A percentile compares a stretch with the other conserved stretches of the same genome.
These are phyloP conservation scores for Caenorhabditis sp. DNA, from an alignment of 2,888 invertebrate species.

Conservation along the genomic window DNA sequence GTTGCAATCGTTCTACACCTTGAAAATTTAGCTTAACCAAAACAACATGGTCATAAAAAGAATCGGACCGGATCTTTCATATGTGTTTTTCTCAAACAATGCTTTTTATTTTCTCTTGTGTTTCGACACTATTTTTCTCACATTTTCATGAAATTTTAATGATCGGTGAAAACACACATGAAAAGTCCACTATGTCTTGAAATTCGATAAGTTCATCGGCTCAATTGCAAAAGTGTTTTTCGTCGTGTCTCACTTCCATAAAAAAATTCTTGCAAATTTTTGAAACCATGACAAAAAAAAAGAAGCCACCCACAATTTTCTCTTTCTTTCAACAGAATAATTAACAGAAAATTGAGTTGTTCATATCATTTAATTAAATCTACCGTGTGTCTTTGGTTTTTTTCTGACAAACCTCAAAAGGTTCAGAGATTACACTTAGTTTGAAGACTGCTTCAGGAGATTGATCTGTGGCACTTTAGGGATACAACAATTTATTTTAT, in stretches of 20 bases:
- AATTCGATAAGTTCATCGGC: conserved; percentile 2
- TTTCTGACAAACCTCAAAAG: neutral
- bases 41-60: too few relatives aligned
- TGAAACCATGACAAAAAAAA: too few relatives aligned
- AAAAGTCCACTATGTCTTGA: neutral
- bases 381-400: neutral
- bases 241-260: neutral
- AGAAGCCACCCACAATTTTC: too few relatives aligned
- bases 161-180: neutral
- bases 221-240: conserved; percentile 1
- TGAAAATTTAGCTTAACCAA: too few relatives aligned
- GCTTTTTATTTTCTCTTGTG: neutral
- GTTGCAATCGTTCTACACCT: too few relatives aligned
- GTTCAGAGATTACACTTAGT: neutral
- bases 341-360: neutral
- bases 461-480: too few relatives aligned
- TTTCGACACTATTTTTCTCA: conserved; percentile 6
- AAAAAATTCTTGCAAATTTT: too few relatives aligned
- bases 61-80: neutral
- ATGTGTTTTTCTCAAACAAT: neutral
- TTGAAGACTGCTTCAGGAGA: too few relatives aligned
- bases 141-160: conserved; percentile 4
- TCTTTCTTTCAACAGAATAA: neutral
- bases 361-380: neutral
- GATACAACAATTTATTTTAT: too few relatives aligned